A percentile compares a stretch with the other conserved stretches of the same genome.
Conservation (phyloP, 2,797 vertebrate genomes). For the Pelodytes ibericus region DNA sequence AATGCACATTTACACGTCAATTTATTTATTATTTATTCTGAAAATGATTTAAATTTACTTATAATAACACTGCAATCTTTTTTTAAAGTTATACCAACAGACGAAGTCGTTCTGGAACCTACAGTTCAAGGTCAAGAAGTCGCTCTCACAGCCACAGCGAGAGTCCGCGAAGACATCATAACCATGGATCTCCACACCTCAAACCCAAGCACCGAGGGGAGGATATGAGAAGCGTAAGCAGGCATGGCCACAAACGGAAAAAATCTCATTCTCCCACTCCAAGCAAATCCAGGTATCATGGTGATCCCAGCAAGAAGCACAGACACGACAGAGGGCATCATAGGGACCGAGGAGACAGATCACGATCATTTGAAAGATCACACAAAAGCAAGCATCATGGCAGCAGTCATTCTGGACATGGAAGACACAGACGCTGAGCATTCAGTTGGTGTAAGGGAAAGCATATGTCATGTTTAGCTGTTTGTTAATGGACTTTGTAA, state of each 20-base stretch:
- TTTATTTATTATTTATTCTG: no score
- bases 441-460: slow-evolving; percentile 1
- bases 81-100: slow-evolving; percentile 87
- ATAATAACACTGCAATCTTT: neutral
- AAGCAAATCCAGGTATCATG: slow-evolving; percentile 86
- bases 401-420: slow-evolving; percentile 85
- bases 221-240: slow-evolving; percentile 82
- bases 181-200: slow-evolving; percentile 83
- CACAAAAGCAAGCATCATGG: slow-evolving; percentile 96
- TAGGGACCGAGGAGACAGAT: slow-evolving; percentile 86
- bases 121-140: slow-evolving; percentile 93
- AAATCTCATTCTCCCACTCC: slow-evolving; percentile 86
- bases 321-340: slow-evolving; percentile 91
- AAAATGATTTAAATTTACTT: no score
- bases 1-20: no score
- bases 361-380: slow-evolving; percentile 90
- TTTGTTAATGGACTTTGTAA: slow-evolving; percentile 70
- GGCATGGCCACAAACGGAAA: slow-evolving; percentile 95
- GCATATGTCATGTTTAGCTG: neutral
- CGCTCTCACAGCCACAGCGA: slow-evolving; percentile 93
- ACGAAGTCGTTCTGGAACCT: slow-evolving; percentile 93
- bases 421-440: slow-evolving; percentile 88
- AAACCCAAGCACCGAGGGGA: slow-evolving; percentile 90
- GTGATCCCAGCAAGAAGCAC: slow-evolving; percentile 89
- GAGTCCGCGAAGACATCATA: slow-evolving; percentile 85